phyloP scores from a whole-genome alignment of 2,888 invertebrate genomes.

The Aphodius granarius region DNA sequence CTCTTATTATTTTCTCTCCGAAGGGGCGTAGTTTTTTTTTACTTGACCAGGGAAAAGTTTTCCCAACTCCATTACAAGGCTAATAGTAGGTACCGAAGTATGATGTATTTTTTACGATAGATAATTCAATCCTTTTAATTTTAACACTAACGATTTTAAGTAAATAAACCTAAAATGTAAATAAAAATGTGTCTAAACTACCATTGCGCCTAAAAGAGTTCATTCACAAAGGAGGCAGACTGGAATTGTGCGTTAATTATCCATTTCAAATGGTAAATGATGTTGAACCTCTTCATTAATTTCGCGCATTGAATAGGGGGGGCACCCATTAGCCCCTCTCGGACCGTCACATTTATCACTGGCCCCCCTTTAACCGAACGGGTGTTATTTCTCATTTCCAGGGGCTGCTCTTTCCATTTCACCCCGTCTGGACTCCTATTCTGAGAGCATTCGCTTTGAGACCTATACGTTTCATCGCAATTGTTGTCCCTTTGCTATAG shows the following conservation, averaged over 20 bases:
- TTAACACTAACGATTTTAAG: too few relatives aligned
- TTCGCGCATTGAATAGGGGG: slow-evolving; percentile 32
- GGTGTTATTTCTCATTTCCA: slow-evolving; percentile 36
- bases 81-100: too few relatives aligned
- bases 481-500: too few relatives aligned
- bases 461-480: too few relatives aligned
- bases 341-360: slow-evolving; percentile 33
- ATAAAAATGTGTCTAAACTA: too few relatives aligned
- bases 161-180: too few relatives aligned
- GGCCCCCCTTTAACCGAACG: slow-evolving; percentile 22
- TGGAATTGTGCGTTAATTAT: slow-evolving; percentile 15
- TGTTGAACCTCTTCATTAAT: slow-evolving; percentile 31
- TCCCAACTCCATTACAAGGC: too few relatives aligned
- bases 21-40: background rate
- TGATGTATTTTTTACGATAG: too few relatives aligned
- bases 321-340: slow-evolving; percentile 33
- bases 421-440: background rate
- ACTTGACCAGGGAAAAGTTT: background rate
- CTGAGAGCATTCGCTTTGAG: too few relatives aligned
- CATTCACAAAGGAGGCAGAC: background rate
- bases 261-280: slow-evolving; percentile 25
- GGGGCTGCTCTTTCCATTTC: slow-evolving; percentile 18
- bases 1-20: too few relatives aligned
- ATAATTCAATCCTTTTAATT: too few relatives aligned
- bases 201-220: too few relatives aligned